These are phyloP conservation scores for Orestias chungarensis DNA, from an alignment of 2,797 vertebrate species.

Conservation along the genomic window DNA sequence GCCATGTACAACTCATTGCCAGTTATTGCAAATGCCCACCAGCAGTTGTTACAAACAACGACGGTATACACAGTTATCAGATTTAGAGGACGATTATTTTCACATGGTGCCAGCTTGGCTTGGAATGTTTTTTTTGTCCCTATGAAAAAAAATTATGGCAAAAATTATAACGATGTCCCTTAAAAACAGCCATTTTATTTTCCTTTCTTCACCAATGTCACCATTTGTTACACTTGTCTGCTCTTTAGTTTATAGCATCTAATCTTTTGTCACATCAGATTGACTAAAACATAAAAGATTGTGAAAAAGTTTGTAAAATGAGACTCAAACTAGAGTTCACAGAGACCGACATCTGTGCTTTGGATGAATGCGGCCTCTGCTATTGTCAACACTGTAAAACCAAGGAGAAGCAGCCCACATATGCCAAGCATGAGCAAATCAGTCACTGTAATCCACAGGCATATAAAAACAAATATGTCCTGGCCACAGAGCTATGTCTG, in stretches of 20 bases:
- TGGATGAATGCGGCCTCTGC: slow-evolving; percentile 27
- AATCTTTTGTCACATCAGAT: not conserved
- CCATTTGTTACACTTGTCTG: slow-evolving; percentile 19
- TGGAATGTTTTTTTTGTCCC: not conserved
- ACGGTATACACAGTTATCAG: not conserved
- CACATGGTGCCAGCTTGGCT: not conserved
- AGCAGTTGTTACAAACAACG: not conserved
- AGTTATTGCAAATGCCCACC: not conserved
- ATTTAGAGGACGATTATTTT: not conserved
- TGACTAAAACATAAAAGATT: slow-evolving; percentile 20
- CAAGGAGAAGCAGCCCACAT: slow-evolving; percentile 30
- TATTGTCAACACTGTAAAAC: slow-evolving; percentile 44
- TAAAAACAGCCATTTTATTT: slow-evolving; percentile 22
- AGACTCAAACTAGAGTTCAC: slow-evolving; percentile 15
- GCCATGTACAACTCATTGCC: not conserved
- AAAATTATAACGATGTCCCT: not conserved
- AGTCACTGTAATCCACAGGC: slow-evolving; percentile 41
- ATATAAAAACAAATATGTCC: slow-evolving; percentile 59
- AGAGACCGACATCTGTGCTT: slow-evolving; percentile 29
- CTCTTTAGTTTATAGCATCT: not conserved
- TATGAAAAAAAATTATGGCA: not conserved
- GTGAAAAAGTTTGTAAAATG: slow-evolving; percentile 15
- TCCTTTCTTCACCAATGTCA: slow-evolving; percentile 11
- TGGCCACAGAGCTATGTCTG: slow-evolving; percentile 24
- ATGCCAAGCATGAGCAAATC: slow-evolving; percentile 47